Conservation (phyloP, 2,113 vertebrate species). For the Alces alces region DNA sequence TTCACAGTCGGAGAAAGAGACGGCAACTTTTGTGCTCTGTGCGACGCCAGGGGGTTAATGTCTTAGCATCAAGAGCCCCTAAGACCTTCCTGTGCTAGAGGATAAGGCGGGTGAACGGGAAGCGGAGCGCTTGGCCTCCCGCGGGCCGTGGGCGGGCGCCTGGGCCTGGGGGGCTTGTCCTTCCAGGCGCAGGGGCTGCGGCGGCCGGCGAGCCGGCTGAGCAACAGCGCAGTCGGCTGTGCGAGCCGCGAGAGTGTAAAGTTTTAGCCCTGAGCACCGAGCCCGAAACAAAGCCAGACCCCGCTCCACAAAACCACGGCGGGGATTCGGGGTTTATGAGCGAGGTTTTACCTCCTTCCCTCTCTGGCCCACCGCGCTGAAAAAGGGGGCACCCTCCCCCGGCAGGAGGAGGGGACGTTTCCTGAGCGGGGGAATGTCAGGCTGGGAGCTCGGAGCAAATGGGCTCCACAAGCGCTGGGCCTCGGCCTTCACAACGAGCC, state of each 20-base stretch:
- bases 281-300: background rate
- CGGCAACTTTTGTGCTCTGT: background rate
- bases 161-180: background rate
- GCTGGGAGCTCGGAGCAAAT: background rate
- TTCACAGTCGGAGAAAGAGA: background rate
- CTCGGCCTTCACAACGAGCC: background rate
- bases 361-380: background rate
- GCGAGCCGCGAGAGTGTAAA: background rate
- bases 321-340: background rate
- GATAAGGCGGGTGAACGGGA: background rate
- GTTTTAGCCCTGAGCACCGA: background rate
- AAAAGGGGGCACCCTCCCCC: background rate
- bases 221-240: background rate
- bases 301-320: background rate
- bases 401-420: background rate
- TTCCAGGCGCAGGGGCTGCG: background rate
- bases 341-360: background rate
- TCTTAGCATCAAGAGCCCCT: background rate
- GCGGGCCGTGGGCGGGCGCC: accelerated
- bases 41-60: background rate
- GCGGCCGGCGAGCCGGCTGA: accelerated
- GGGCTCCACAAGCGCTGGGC: background rate
- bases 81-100: background rate
- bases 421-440: background rate
- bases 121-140: background rate